Base-by-base conservation (phyloP, 2,888 invertebrate species). In the Pseudeuparius sepicola region DNA sequence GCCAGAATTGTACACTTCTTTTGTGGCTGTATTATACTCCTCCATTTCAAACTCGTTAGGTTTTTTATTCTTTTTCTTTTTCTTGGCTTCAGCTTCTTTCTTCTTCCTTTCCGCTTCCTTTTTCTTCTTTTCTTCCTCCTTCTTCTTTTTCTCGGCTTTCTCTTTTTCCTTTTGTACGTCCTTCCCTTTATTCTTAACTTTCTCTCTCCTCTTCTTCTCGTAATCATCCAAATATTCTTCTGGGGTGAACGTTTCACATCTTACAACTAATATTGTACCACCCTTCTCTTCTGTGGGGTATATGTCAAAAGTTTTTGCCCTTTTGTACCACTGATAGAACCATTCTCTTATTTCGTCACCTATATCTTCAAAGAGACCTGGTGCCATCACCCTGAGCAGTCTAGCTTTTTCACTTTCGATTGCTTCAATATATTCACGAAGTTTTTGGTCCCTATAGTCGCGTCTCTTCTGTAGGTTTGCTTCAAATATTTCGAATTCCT, bases 321-420 rank as follows among this genome's bases (percentile, higher is more conserved):
- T 55, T 24, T 59, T 56, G 59, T 78, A 76, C 77, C 79, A 83
- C 34, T 72, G 63, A 28, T 66, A 55, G 52, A 82, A 78, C 85
- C 85, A 86, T 50, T 75, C 72, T 37, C 79, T 66, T 36, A 87
- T 73, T 64, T 86, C 83, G 42, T 73, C 77, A 23, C 76, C 72
- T 55, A 85, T 79, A 47, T 79, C 78, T 52, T 86, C 85, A 61
- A 78, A 72, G 42, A 84, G 65, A 20, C 71, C 65, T 4, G 70
- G 72, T 48, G 67, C 65, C 29, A 69, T 59, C 3, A 72, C 59
- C 42, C 59, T 55, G 12, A 73, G 50, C 12, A 72, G 61, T 11
- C 67, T 62, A 14, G 62, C 51, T 47, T 68, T 67, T 56, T 73
- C 73, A 37, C 63, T 65, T 2, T 67, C 32, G 40, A 65, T 60